phyloP scores from a whole-genome alignment of 2,888 invertebrate genomes.

The Vannuccia rotundouncinata region DNA sequence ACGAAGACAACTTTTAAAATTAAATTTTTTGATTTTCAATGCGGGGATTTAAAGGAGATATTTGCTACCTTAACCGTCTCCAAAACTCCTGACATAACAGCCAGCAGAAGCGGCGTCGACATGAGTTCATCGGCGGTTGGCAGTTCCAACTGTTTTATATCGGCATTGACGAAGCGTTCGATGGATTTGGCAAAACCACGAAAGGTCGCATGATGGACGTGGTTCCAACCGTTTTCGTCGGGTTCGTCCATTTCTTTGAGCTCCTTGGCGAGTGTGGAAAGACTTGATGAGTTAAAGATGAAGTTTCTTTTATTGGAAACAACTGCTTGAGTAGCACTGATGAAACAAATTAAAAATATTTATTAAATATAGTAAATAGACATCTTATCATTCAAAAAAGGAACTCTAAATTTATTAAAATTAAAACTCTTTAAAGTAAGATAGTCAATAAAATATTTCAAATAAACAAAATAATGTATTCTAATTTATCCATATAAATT shows the following conservation, averaged over 20 bases:
- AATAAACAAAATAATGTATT: too few species aligned
- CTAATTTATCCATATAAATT: too few species aligned
- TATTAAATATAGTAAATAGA: too few species aligned
- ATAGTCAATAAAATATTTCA: too few species aligned
- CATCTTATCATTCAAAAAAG: too few species aligned
- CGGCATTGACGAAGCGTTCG: conserved; percentile 50
- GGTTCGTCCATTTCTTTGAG: conserved; percentile 44
- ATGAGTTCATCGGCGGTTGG: conserved; percentile 50
- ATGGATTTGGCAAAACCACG: conserved; percentile 52
- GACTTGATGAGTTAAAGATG: not conserved
- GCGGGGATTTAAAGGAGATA: too few species aligned
- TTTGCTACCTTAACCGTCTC: conserved; percentile 42
- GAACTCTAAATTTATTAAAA: too few species aligned
- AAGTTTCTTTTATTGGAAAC: not conserved
- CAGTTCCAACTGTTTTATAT: conserved; percentile 49
- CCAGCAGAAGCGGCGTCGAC: conserved; percentile 52
- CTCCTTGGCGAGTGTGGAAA: not conserved
- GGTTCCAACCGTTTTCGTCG: conserved; percentile 54
- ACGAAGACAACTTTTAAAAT: too few species aligned
- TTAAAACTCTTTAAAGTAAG: too few species aligned
- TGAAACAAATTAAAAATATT: too few species aligned
- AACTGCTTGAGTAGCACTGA: not conserved
- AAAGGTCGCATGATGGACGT: conserved; percentile 52
- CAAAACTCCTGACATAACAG: conserved; percentile 46
- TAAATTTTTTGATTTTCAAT: too few species aligned